Evolutionary conservation across 2,113 vertebrate species (phyloP).

Genomic region (Coregonus clupeaformis): DNA sequence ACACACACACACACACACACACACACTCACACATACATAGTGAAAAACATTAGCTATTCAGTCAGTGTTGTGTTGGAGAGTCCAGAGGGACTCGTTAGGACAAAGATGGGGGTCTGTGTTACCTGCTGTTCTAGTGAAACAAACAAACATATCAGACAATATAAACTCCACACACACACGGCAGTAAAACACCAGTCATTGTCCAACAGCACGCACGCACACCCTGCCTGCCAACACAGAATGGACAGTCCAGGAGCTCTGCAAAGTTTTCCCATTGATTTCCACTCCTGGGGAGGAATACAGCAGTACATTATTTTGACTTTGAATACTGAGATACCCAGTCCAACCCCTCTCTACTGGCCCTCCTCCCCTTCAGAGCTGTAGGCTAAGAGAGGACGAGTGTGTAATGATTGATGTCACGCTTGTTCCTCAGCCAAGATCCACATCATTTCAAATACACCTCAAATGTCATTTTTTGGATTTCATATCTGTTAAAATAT

Average conservation of each 20-base stretch:
- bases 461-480: constrained; percentile 39
- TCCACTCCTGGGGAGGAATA: constrained; percentile 7
- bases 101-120: constrained; percentile 13
- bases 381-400: neutral
- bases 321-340: constrained; percentile 15
- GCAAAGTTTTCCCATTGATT: constrained; percentile 12
- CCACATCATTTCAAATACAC: constrained; percentile 61
- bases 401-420: constrained; percentile 44
- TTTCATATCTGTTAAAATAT: constrained; percentile 63
- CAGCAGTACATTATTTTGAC: constrained; percentile 27
- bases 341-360: neutral
- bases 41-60: neutral
- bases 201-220: neutral
- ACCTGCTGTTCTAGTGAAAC: constrained; percentile 16
- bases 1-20: neutral
- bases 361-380: neutral
- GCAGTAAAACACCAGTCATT: no score
- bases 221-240: neutral
- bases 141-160: constrained; percentile 27
- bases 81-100: constrained; percentile 43
- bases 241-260: neutral
- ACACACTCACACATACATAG: neutral
- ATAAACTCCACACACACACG: constrained; percentile 14
- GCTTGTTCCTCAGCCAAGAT: constrained; percentile 47
- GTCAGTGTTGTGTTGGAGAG: constrained; percentile 12